Conservation (phyloP, 2,888 invertebrate genomes). For the Sphecodes monilicornis region DNA sequence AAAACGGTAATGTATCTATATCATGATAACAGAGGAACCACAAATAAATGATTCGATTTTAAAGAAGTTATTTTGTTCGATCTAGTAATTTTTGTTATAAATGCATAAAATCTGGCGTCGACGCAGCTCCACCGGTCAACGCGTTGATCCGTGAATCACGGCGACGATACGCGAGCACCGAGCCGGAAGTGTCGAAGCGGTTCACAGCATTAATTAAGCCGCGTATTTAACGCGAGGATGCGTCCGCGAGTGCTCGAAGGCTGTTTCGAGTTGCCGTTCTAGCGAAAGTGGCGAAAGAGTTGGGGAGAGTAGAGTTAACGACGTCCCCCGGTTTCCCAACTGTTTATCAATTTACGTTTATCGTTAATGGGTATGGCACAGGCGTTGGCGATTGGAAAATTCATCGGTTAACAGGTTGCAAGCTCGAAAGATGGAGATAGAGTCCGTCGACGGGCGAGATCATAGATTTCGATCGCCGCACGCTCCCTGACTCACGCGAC, state of each 20-base stretch:
- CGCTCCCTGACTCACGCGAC: conserved; percentile 52
- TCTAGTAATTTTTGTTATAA: neutral
- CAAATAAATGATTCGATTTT: no score
- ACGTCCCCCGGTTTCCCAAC: neutral
- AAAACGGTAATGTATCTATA: no score
- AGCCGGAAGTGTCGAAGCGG: neutral
- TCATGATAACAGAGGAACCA: no score
- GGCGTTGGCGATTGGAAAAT: neutral
- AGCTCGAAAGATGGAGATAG: neutral
- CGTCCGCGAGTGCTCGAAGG: neutral
- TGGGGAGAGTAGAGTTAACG: neutral
- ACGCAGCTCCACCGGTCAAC: no score
- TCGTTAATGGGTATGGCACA: neutral
- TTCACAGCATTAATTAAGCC: conserved; percentile 42
- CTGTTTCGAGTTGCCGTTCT: neutral
- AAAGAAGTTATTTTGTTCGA: no score
- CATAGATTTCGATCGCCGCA: conserved; percentile 38
- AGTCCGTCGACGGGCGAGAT: neutral
- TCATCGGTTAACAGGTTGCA: neutral
- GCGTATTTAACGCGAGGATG: neutral
- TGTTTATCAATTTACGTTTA: neutral
- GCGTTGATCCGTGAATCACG: conserved; percentile 1
- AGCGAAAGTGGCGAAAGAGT: neutral
- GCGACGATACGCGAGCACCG: neutral
- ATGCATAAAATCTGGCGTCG: neutral